These are phyloP conservation scores for Chrysotoxum bicinctum DNA, from an alignment of 2,888 invertebrate genomes.

Conservation along the genomic window DNA sequence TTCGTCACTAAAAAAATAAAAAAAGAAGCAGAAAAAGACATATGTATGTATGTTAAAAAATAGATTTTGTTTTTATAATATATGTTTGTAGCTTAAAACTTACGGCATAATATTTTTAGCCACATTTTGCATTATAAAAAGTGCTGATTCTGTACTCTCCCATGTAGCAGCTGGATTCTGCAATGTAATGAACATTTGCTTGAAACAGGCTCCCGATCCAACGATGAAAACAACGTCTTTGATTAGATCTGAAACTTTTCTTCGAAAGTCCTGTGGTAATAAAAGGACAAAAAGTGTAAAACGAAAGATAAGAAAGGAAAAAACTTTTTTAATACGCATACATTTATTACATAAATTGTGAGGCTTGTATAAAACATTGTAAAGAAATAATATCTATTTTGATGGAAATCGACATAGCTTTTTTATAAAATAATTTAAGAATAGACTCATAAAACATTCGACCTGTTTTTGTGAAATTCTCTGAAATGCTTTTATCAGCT, in stretches of 20 bases:
- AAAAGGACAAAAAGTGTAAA: conserved; percentile 24
- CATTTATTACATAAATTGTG: no score
- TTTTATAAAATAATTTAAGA: no score
- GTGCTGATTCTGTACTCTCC: conserved; percentile 96
- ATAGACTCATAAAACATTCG: no score
- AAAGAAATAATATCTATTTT: no score
- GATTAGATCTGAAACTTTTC: conserved; percentile 94
- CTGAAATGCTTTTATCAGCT: no score
- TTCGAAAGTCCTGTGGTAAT: conserved; percentile 86
- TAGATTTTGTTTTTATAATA: neutral
- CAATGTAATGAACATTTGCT: conserved; percentile 92
- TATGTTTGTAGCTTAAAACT: conserved; percentile 82
- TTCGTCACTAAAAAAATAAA: conserved; percentile 86
- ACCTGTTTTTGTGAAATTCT: no score
- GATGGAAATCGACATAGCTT: no score
- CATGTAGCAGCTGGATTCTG: conserved; percentile 89
- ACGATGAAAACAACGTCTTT: conserved; percentile 98
- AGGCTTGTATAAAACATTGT: no score
- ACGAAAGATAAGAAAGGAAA: no score
- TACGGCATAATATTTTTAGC: conserved; percentile 97
- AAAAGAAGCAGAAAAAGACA: neutral
- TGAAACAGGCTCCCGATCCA: conserved; percentile 94
- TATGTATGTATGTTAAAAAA: neutral
- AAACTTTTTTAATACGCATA: no score
- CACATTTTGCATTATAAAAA: conserved; percentile 97